A percentile compares a stretch with the other conserved stretches of the same genome.
Evolutionary conservation across 2,888 invertebrate species (phyloP).

Genomic region (Thyatira batis): DNA sequence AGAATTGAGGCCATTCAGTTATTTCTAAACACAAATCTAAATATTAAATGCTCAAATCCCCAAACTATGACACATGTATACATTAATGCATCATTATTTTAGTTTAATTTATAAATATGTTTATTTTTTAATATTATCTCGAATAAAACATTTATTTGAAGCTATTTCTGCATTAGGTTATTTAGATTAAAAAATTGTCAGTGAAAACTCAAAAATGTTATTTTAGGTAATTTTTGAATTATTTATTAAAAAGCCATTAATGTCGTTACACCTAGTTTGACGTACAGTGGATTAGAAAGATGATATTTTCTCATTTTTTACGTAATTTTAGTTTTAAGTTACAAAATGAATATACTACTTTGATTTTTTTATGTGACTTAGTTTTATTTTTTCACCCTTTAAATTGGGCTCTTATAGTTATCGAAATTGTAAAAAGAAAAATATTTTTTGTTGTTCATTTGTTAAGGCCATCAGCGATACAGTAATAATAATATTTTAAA

Average conservation of each 20-base stretch:
- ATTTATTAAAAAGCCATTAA: constrained; percentile 8
- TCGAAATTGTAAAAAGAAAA: neutral
- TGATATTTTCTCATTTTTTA: constrained; percentile 21
- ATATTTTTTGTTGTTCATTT: no score
- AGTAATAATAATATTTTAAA: no score
- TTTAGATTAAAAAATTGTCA: neutral
- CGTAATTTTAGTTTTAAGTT: constrained; percentile 35
- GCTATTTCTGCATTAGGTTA: no score
- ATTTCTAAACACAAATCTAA: no score
- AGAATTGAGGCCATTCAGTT: no score
- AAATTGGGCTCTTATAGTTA: neutral
- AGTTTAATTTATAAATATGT: no score
- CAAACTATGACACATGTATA: no score
- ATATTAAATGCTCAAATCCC: no score
- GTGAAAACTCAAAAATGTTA: neutral
- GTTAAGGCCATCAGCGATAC: no score
- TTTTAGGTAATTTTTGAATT: constrained; percentile 3
- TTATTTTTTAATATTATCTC: neutral
- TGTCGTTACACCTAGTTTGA: constrained; percentile 1
- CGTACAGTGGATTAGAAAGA: constrained; percentile 26
- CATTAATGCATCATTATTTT: no score
- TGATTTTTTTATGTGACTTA: constrained; percentile 53
- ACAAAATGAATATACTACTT: constrained; percentile 64
- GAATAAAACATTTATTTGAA: no score
- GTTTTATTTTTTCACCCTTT: constrained; percentile 28